These are phyloP conservation scores for Orchesellides sinensis DNA, from an alignment of 2,888 invertebrate species.

Conservation along the genomic window DNA sequence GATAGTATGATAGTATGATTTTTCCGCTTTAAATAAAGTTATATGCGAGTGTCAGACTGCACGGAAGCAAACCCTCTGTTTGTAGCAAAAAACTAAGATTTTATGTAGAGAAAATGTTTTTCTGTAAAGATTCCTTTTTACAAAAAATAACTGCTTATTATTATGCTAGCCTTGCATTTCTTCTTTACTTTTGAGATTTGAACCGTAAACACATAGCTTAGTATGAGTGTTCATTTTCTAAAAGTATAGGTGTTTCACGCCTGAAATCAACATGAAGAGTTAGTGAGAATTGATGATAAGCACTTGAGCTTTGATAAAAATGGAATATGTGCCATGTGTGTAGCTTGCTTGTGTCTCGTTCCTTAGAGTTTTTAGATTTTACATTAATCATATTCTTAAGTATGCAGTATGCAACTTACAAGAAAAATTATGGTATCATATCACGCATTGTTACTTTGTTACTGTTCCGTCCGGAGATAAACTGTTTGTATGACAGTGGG, in stretches of 20 bases:
- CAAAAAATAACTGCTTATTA: not conserved
- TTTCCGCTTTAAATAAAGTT: no score
- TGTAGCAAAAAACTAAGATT: no score
- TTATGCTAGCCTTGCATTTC: not conserved
- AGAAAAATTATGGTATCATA: no score
- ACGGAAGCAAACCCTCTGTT: no score
- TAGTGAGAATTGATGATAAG: not conserved
- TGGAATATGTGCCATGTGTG: not conserved
- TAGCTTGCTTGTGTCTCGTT: not conserved
- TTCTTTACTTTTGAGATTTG: conserved; percentile 7
- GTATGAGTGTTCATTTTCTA: no score
- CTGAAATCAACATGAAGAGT: not conserved
- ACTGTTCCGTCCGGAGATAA: no score
- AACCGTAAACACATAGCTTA: conserved; percentile 1
- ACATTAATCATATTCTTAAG: no score
- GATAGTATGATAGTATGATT: not conserved
- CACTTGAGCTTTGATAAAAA: not conserved
- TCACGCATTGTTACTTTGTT: no score
- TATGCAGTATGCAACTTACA: no score
- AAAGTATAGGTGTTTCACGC: not conserved
- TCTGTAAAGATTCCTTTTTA: not conserved
- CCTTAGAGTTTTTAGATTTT: no score
- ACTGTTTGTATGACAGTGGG: not conserved
- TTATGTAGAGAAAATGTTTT: not conserved
- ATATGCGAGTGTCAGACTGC: no score